Evolutionary conservation across 1,140 invertebrate genomes (phyloP), one percentile per base, ranked within the genome.

Genomic region (Heterodera carotae): DNA sequence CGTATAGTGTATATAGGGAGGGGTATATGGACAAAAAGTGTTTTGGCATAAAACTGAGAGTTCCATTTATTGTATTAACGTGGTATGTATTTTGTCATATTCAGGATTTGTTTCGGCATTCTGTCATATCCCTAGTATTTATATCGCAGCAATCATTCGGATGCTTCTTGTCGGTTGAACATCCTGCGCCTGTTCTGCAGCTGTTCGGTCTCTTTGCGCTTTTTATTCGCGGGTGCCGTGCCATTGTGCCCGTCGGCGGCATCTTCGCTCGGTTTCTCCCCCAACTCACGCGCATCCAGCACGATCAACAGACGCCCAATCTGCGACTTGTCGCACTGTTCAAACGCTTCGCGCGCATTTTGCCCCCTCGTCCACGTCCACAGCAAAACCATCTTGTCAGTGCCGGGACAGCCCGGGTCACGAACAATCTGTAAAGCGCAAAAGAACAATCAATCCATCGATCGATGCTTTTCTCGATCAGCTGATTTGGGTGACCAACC

Each of bases 321-420:
- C 60, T 33, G 48, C 5, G 27, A 48, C 22, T 66, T 66, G 62
- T 66, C 62, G 29, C 27, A 12, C 22, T 66, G 62, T 48, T 33
- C n/a, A 34, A 79, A 79, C 12, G 68, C 78, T n/a, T 79, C 75
- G 31, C 64, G 68, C 29, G 78, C 78, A 56, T 80, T 79, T 60
- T 59, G 62, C 7, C 66, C 60, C 1, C 22, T 79, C 39, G 78
- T 79, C 43, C 77, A 69, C 74, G 69, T 79, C 34, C 80, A 79
- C n/a, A 79, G 67, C 27, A 79, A 66, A 12, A 66, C 29, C 62
- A 79, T 29, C 48, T 79, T 79, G 78, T 79, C 78, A 10, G 29
- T 53, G 25, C 39, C 76, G 12, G 78, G 68, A 31, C 77, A 34
- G 22, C 78, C 78, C 1, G 75, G 53, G 53, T 79, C 78, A 10